Evolutionary conservation across 2,888 invertebrate species (phyloP), one percentile per base, ranked within the genome.

Genomic region (Dendrolimus pini): DNA sequence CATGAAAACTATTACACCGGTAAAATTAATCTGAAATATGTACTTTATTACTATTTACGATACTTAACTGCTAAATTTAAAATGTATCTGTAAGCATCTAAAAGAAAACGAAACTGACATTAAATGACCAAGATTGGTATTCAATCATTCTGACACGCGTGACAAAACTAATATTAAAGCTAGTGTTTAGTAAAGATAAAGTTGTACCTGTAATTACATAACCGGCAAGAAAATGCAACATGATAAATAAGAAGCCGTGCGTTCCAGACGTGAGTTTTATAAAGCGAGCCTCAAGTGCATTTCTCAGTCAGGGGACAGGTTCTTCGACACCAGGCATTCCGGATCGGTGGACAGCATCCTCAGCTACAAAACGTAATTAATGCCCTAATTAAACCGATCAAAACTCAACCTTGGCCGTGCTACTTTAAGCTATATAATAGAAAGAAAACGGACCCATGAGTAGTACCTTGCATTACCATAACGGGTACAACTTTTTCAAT

Each of bases 321-420:
- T 88, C 80, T 72, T 67, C 74, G 77, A 47, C 78, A 80, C 78
- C 83, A 78, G 85, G 82, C 85, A 88, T 85, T 83, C 89, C 85
- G 73, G 78, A 79, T 73, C 74, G 77, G 66, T 78, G 74, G 78
- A 67, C 62, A 55, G 57, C 47, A 59, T 54, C 52, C 18, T 52
- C 59, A 60, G 60, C 54, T 9, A 56, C 61, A 55, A 63, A 78
- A 77, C 68, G 75, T 12, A 47, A 47, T 47, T 10, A 47, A 47
- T 47, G 12, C 47, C 12, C 47, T 47, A 10, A 10, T 47, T 47
- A 10, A 47, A 47, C 12, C 10, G 12, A 47, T 47, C 47, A 7
- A 47, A 47, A 47, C 47, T 47, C 67, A 81, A 78, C 82, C 74
- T 66, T 85, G 72, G 73, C 68, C 66, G 56, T 53, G 61, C 67